These are phyloP conservation scores for Eulemur macaco DNA, from an alignment of 2,113 vertebrate genomes.

Conservation along the genomic window DNA sequence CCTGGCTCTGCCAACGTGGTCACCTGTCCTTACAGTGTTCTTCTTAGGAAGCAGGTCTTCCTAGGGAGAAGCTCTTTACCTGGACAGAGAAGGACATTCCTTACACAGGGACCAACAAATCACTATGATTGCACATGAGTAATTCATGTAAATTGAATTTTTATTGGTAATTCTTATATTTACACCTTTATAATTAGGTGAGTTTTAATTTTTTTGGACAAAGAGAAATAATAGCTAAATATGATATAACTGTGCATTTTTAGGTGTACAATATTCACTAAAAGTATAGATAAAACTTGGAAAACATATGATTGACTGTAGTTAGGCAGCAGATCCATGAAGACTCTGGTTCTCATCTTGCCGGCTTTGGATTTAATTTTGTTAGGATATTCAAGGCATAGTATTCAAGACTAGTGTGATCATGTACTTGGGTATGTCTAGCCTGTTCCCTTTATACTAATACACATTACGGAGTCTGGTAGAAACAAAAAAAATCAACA, in stretches of 20 bases:
- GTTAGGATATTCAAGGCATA: neutral
- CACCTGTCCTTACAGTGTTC: rapidly evolving
- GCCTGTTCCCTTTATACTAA: neutral
- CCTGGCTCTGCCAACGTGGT: rapidly evolving
- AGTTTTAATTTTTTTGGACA: neutral
- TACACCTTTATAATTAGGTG: neutral
- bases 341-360: neutral
- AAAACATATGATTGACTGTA: neutral
- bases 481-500: neutral
- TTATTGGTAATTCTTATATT: neutral
- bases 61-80: neutral
- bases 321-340: neutral
- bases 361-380: neutral
- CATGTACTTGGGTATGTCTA: neutral
- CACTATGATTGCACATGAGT: rapidly evolving
- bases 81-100: slow-evolving; percentile 48
- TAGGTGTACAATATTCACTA: neutral
- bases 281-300: neutral
- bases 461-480: neutral
- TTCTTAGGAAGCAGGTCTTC: neutral
- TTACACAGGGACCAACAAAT: neutral
- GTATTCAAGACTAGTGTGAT: neutral
- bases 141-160: neutral
- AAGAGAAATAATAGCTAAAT: neutral
- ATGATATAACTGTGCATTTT: neutral